A percentile compares a stretch with the other conserved stretches of the same genome.
phyloP scores from a whole-genome alignment of 2,797 vertebrate species.

The Falco naumanni region DNA sequence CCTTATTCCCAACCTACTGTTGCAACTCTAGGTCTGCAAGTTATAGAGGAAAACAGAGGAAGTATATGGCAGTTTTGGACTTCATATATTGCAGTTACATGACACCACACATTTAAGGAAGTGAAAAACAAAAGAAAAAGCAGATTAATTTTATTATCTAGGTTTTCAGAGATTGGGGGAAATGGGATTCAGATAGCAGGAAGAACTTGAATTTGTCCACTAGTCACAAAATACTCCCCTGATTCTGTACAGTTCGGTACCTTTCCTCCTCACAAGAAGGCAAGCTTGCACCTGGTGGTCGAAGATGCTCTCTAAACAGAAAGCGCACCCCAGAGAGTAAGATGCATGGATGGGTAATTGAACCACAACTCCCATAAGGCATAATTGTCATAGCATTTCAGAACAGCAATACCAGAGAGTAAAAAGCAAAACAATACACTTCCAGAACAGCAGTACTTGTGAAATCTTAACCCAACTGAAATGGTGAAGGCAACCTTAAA shows the following conservation, averaged over 20 bases:
- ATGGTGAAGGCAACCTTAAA: neutral
- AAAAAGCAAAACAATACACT: neutral
- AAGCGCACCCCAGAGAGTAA: neutral
- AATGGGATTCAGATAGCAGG: neutral
- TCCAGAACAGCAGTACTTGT: neutral
- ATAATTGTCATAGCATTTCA: neutral
- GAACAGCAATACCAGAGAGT: neutral
- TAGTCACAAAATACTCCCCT: neutral
- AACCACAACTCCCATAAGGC: neutral
- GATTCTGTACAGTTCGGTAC: neutral
- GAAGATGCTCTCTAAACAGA: neutral
- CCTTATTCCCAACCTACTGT: neutral
- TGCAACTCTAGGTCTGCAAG: neutral
- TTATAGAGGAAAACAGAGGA: neutral
- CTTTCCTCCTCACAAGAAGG: neutral
- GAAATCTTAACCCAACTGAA: neutral
- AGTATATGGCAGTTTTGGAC: neutral
- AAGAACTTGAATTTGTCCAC: neutral
- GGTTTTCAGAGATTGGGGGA: neutral
- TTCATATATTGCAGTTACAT: neutral
- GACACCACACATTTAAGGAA: neutral
- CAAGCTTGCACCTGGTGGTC: neutral
- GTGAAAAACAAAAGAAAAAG: neutral
- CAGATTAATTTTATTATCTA: neutral
- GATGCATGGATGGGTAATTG: neutral